phyloP scores from a whole-genome alignment of 1,140 invertebrate genomes.

The Drosophila baimaii region DNA sequence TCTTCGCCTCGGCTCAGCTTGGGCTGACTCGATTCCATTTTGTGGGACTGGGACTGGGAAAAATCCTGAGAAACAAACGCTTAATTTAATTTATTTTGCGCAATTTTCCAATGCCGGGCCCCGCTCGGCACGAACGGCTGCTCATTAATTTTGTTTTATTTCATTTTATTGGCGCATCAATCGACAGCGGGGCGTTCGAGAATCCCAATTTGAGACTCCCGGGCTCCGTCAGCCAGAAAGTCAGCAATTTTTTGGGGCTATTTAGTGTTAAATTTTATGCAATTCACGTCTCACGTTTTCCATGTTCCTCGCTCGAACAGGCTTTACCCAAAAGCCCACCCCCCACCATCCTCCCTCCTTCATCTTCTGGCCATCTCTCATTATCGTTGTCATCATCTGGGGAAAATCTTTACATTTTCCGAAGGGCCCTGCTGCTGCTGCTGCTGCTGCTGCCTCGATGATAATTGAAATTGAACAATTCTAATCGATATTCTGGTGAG shows the following conservation, averaged over 20 bases:
- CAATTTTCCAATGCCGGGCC: slow-evolving; percentile 48
- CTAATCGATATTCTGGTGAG: slow-evolving; percentile 58
- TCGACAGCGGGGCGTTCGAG: slow-evolving; percentile 51
- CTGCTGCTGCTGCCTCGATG: slow-evolving; percentile 24
- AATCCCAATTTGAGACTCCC: slow-evolving; percentile 49
- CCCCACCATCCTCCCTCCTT: not conserved
- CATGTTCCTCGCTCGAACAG: slow-evolving; percentile 42
- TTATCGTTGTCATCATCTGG: slow-evolving; percentile 54
- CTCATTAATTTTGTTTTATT: slow-evolving; percentile 83
- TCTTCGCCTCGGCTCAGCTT: slow-evolving; percentile 33
- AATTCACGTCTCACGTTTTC: slow-evolving; percentile 70
- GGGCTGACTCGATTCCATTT: slow-evolving; percentile 39
- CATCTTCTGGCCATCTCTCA: slow-evolving; percentile 7
- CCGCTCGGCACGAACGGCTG: slow-evolving; percentile 58
- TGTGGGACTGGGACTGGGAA: slow-evolving; percentile 1
- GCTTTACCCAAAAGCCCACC: not conserved
- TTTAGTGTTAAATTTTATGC: slow-evolving; percentile 75
- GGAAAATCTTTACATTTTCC: slow-evolving; percentile 54
- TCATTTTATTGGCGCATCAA: slow-evolving; percentile 74
- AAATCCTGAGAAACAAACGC: slow-evolving; percentile 78
- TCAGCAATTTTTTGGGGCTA: slow-evolving; percentile 66
- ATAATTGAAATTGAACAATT: slow-evolving; percentile 62
- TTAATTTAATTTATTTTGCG: slow-evolving; percentile 81
- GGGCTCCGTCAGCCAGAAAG: slow-evolving; percentile 28
- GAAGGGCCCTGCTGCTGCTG: not conserved